Conservation (phyloP, 2,797 vertebrate species). For the Podarcis siculus region DNA sequence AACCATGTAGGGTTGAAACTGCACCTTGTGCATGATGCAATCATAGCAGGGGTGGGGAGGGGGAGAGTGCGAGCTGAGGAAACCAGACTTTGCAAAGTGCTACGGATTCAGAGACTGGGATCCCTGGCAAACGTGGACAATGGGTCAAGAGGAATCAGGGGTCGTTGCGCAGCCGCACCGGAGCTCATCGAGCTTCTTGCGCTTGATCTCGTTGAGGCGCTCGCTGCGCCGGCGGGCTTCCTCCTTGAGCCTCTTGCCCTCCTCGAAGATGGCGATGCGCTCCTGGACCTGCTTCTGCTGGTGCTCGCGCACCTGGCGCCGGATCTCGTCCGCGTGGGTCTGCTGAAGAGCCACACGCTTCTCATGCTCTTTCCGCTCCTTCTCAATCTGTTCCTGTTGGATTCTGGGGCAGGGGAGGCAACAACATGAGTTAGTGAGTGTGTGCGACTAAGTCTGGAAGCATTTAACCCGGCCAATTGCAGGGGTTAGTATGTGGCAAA, state of each 20-base stretch:
- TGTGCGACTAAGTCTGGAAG: too few species aligned
- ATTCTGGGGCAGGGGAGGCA: conserved; percentile 68
- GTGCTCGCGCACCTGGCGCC: conserved; percentile 83
- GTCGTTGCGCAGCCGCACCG: conserved; percentile 73
- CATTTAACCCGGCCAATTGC: too few species aligned
- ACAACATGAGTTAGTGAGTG: too few species aligned
- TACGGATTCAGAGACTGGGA: too few species aligned
- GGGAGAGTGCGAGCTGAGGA: too few species aligned
- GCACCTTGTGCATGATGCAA: too few species aligned
- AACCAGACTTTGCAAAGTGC: too few species aligned
- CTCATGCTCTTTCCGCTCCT: conserved; percentile 76
- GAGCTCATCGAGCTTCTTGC: conserved; percentile 87
- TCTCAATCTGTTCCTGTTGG: conserved; percentile 80
- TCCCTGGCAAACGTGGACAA: too few species aligned
- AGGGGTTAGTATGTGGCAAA: too few species aligned
- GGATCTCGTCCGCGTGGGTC: conserved; percentile 75
- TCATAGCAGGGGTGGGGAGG: too few species aligned
- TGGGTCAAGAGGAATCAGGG: neutral
- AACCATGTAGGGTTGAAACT: too few species aligned
- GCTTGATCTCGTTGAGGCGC: conserved; percentile 81
- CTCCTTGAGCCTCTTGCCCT: conserved; percentile 77
- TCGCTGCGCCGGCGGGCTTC: conserved; percentile 77
- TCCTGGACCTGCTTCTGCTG: conserved; percentile 74
- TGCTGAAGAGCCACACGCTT: conserved; percentile 54
- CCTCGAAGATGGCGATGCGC: conserved; percentile 78